Evolutionary conservation across 2,113 vertebrate species (phyloP).

Genomic region (Monopterus albus): DNA sequence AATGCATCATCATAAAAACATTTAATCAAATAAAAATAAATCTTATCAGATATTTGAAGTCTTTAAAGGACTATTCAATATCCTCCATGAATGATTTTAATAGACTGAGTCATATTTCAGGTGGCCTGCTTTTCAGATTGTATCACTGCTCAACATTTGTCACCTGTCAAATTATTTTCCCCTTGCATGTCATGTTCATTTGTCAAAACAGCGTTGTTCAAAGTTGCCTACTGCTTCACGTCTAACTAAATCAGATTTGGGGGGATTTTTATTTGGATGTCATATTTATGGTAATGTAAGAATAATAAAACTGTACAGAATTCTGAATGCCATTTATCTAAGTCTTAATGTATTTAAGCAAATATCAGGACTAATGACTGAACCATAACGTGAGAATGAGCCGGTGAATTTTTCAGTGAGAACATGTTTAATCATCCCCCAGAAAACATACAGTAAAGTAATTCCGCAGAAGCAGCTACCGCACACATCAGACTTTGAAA

Average conservation of each 20-base stretch:
- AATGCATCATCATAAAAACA: conserved; percentile 67
- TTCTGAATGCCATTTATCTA: conserved; percentile 74
- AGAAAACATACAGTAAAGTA: background rate
- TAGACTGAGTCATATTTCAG: conserved; percentile 87
- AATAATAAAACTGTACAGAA: conserved; percentile 75
- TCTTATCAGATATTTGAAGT: conserved; percentile 82
- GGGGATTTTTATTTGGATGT: conserved; percentile 76
- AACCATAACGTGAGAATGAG: conserved; percentile 49
- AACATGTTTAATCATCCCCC: conserved; percentile 46
- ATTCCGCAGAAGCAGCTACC: conserved; percentile 60
- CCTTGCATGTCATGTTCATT: conserved; percentile 84
- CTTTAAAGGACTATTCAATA: conserved; percentile 87
- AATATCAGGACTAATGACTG: conserved; percentile 62
- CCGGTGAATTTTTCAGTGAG: conserved; percentile 46
- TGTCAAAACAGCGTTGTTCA: conserved; percentile 82
- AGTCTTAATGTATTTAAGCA: conserved; percentile 56
- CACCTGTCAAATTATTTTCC: conserved; percentile 88
- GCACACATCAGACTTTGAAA: conserved; percentile 32
- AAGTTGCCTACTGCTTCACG: conserved; percentile 74
- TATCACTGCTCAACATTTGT: conserved; percentile 87
- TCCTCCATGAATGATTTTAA: conserved; percentile 86
- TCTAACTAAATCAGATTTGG: conserved; percentile 81
- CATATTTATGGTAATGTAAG: conserved; percentile 78
- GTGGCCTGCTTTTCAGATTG: conserved; percentile 85
- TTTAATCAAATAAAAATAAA: conserved; percentile 77